phyloP scores from a whole-genome alignment of 1,140 invertebrate species.

The Acyrthosiphon pisum region DNA sequence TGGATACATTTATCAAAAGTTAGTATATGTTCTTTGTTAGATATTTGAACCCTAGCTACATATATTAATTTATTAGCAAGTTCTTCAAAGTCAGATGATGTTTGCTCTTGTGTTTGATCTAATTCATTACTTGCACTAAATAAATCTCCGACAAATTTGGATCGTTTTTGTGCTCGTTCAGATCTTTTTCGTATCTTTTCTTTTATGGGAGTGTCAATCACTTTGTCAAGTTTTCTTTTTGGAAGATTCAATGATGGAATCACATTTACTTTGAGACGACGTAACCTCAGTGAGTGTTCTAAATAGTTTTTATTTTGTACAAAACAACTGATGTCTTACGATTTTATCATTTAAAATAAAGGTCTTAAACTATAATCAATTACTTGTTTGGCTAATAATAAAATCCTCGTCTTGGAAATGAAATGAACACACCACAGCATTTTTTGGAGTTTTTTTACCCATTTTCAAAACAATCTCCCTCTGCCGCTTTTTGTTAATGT shows the following conservation, averaged over 20 bases:
- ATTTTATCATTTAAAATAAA: background rate
- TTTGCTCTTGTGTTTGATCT: background rate
- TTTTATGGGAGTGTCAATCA: background rate
- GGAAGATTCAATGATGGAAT: slow-evolving; percentile 17
- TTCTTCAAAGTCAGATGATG: slow-evolving; percentile 26
- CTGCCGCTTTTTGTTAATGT: background rate
- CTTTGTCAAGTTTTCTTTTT: slow-evolving; percentile 18
- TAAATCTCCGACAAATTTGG: background rate
- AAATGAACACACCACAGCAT: too few relatives aligned
- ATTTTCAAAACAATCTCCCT: slow-evolving; percentile 16
- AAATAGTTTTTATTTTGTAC: slow-evolving; percentile 27
- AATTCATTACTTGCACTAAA: slow-evolving; percentile 21
- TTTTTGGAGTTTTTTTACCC: background rate
- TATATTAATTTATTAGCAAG: background rate
- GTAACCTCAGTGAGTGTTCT: background rate
- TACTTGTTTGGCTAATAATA: background rate
- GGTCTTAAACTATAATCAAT: background rate
- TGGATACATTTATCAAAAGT: slow-evolving; percentile 24
- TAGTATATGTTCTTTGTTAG: background rate
- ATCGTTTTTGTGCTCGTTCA: slow-evolving; percentile 21
- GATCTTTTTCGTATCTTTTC: slow-evolving; percentile 20
- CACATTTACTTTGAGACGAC: background rate
- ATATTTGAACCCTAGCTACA: background rate
- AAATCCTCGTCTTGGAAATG: background rate
- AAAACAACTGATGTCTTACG: background rate